Conservation (phyloP, 2,797 vertebrate species). For the Paguma larvata region DNA sequence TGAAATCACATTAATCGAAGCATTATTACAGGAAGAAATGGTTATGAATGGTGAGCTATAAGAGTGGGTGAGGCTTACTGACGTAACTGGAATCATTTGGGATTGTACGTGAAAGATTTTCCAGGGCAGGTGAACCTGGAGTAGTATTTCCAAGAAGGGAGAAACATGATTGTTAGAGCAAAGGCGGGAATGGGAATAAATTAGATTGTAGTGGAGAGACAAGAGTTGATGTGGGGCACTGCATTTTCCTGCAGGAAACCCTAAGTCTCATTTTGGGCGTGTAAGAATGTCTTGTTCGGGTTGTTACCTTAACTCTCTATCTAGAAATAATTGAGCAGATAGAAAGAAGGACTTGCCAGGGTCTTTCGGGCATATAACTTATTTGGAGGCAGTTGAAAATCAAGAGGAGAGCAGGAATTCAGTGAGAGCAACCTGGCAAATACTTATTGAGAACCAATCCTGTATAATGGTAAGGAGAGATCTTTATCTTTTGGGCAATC, state of each 20-base stretch:
- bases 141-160: background rate
- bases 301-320: background rate
- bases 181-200: background rate
- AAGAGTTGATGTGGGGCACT: background rate
- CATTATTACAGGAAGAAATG: background rate
- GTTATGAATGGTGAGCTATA: background rate
- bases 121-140: background rate
- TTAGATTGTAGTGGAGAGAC: background rate
- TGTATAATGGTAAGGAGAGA: background rate
- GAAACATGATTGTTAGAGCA: background rate
- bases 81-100: background rate
- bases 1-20: background rate
- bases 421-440: background rate
- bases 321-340: background rate
- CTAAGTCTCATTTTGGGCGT: background rate
- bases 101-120: background rate
- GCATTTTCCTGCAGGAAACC: background rate
- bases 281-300: background rate
- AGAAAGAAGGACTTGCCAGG: background rate
- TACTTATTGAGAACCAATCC: background rate
- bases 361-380: background rate
- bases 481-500: background rate
- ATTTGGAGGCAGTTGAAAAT: background rate
- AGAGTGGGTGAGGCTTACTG: background rate
- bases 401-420: background rate